A percentile compares a stretch with the other conserved stretches of the same genome.
Conservation (phyloP, 2,888 invertebrate species). For the Polyommatus icarus region DNA sequence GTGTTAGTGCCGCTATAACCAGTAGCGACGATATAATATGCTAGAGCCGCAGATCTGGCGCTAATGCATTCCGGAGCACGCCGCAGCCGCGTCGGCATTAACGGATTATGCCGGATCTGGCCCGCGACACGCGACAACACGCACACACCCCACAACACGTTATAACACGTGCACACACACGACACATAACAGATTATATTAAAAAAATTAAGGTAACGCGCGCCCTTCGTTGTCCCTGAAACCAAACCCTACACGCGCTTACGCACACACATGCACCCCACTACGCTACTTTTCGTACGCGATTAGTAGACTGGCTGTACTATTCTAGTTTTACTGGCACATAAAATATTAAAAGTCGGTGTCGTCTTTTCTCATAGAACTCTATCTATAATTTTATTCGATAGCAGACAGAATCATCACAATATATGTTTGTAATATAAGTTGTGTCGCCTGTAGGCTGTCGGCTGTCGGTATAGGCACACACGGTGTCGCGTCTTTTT, state of each 20-base stretch:
- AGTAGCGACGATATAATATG: conserved; percentile 3
- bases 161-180: not conserved
- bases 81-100: conserved; percentile 14
- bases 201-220: too few relatives aligned
- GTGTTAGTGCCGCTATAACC: not conserved
- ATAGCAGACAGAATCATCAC: not conserved
- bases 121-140: not conserved
- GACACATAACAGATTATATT: too few relatives aligned
- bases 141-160: not conserved
- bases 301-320: too few relatives aligned
- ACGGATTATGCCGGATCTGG: not conserved
- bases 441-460: not conserved
- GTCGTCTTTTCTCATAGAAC: too few relatives aligned
- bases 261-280: too few relatives aligned
- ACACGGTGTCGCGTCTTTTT: conserved; percentile 19
- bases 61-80: conserved; percentile 15
- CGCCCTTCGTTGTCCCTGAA: too few relatives aligned
- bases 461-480: not conserved
- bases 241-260: too few relatives aligned
- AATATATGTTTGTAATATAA: not conserved
- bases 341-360: too few relatives aligned
- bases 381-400: too few relatives aligned
- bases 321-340: too few relatives aligned
- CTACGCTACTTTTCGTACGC: too few relatives aligned
- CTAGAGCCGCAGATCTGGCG: not conserved